Base-by-base conservation (phyloP, 2,113 vertebrate species). In the Marcusenius ussheri region DNA sequence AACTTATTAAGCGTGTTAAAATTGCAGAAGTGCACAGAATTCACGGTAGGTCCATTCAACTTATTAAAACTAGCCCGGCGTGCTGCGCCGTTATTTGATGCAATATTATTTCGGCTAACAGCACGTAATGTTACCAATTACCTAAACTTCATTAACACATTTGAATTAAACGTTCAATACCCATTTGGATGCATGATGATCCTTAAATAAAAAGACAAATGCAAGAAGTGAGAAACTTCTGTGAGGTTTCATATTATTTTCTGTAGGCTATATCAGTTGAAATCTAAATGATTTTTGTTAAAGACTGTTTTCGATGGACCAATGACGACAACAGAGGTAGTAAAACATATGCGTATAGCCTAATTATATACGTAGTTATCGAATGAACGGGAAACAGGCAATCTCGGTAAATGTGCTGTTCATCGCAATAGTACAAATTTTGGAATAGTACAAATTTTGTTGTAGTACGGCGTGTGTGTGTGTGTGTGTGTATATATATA, bases 121-220 rank as follows among this genome's bases (percentile, higher is more conserved):
- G 83, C 45, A n/a, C n/a, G 83, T 80, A 80, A 70, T 70, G 62
- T 45, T 47, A 46, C 46, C 83, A 84, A 47, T 86, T 86, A 86
- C 47, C 24, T 15, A 27, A 86, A 86, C 24, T 50, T 86, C 17
- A 45, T 84, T 49, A 39, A 35, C 35, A 27, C 24, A n/a, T 86
- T 49, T 50, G 47, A 49, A 47, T 50, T 49, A 86, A n/a, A n/a
- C 10, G 45, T 50, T 86, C 42, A 86, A 86, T 80, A 80, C 74
- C 17, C 74, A 80, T 80, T 35, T 42, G 74, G 17, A 39, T 19
- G 74, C 74, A 80, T 5, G 74, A 80, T 19, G 74, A 80, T 80
- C 11, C 35, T 7, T 39, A 80, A 80, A 19, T 39, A 80, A 39
- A 17, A 80, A 80, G 74, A 80, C 74, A 42, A 80, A 80, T 80